These are phyloP conservation scores for Eupithecia abbreviata DNA, from an alignment of 2,888 invertebrate species.

Conservation along the genomic window DNA sequence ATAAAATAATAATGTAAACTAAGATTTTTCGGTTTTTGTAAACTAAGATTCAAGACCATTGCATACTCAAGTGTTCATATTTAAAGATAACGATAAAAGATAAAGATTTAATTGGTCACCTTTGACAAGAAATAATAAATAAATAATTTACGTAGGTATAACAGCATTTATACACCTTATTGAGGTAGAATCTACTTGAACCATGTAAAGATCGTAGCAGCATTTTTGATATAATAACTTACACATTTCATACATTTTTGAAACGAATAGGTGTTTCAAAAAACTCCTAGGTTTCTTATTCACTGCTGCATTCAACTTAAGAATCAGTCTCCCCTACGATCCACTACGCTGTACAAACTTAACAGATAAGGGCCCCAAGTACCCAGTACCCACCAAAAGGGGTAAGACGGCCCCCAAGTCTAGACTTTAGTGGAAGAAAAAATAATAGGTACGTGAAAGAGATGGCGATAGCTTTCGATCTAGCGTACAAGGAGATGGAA, in stretches of 20 bases:
- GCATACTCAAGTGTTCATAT: neutral
- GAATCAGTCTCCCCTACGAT: constrained; percentile 80
- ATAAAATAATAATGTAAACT: no score
- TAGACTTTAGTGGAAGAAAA: constrained; percentile 80
- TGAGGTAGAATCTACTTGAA: no score
- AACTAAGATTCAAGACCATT: neutral
- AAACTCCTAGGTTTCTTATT: constrained; percentile 46
- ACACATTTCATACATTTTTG: neutral
- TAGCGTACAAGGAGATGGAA: constrained; percentile 14
- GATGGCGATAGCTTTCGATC: constrained; percentile 57
- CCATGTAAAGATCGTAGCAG: neutral
- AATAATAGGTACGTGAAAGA: constrained; percentile 69
- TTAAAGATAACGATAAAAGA: no score
- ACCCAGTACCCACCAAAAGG: constrained; percentile 83
- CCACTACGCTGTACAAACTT: constrained; percentile 83
- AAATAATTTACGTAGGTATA: no score
- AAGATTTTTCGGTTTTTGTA: neutral
- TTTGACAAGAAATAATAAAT: no score
- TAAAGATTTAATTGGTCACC: no score
- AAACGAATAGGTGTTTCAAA: neutral
- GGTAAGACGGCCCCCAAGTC: constrained; percentile 80
- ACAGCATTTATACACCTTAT: no score
- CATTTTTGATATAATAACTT: neutral
- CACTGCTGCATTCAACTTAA: constrained; percentile 72
- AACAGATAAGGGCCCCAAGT: constrained; percentile 81